Percentiles rank a stretch among this genome's conserved stretches.
phyloP scores from a whole-genome alignment of 2,113 vertebrate species.

The Trochalopteron elliotii region DNA sequence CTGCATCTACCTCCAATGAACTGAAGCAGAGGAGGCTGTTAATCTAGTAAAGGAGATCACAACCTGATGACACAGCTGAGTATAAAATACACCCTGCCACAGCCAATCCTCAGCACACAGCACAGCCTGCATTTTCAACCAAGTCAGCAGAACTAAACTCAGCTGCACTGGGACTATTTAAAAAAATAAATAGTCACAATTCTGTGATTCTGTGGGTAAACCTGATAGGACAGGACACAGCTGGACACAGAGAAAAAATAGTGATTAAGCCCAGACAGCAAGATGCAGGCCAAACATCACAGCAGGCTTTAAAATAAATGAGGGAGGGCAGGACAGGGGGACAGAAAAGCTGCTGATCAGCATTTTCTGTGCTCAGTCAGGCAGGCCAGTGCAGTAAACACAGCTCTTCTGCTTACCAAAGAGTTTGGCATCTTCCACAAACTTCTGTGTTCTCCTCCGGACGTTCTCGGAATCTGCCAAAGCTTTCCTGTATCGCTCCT shows the following conservation, averaged over 20 bases:
- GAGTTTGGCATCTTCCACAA: slow-evolving; percentile 87
- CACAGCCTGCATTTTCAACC: not conserved
- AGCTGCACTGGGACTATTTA: not conserved
- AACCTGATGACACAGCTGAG: not conserved
- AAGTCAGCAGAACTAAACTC: not conserved
- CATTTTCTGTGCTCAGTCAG: not conserved
- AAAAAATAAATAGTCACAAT: not conserved
- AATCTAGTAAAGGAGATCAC: not conserved
- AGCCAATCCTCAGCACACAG: not conserved
- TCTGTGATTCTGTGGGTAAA: not conserved
- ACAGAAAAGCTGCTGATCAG: not conserved
- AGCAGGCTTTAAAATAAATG: not conserved
- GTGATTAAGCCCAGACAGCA: not conserved
- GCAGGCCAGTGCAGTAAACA: not conserved
- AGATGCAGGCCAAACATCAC: not conserved
- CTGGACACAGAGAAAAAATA: not conserved
- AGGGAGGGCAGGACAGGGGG: not conserved
- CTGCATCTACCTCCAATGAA: not conserved
- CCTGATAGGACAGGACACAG: not conserved
- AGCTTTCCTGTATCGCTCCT: slow-evolving; percentile 81
- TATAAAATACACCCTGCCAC: not conserved
- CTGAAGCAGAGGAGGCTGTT: not conserved
- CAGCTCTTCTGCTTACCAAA: slow-evolving; percentile 76
- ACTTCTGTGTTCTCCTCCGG: slow-evolving; percentile 83
- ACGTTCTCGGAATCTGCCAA: slow-evolving; percentile 82